phyloP scores from a whole-genome alignment of 2,888 invertebrate species.

The Lasius platythorax region DNA sequence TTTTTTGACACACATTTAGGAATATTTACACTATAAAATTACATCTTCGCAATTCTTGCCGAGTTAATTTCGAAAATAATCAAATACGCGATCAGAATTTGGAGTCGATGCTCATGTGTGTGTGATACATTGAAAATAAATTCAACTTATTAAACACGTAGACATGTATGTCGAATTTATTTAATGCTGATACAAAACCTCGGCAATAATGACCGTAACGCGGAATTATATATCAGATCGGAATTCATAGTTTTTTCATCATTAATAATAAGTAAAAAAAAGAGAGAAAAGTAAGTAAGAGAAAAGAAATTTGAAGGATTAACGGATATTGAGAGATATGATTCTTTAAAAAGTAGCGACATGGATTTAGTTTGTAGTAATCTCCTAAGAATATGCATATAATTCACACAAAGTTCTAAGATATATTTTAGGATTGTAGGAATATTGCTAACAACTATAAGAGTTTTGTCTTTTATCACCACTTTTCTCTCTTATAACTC shows the following conservation, averaged over 20 bases:
- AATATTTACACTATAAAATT: not conserved
- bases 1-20: not conserved
- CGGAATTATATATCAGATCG: not conserved
- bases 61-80: not conserved
- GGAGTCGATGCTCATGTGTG: not conserved
- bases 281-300: not conserved
- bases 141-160: constrained; percentile 13
- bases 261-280: not conserved
- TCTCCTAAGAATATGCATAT: not conserved
- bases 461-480: not conserved
- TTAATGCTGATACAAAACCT: not conserved
- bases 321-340: not conserved
- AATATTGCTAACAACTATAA: not conserved
- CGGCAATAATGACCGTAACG: not conserved
- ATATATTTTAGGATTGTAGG: constrained; percentile 4
- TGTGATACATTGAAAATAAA: not conserved
- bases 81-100: not conserved
- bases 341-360: not conserved
- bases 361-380: constrained; percentile 15
- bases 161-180: not conserved
- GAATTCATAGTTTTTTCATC: not conserved
- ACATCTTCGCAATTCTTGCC: constrained; percentile 7
- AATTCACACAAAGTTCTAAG: not conserved
- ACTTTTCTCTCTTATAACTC: constrained; percentile 2
- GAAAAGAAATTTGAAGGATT: constrained; percentile 7